Evolutionary conservation across 1,140 invertebrate species (phyloP).

Genomic region (Condylostylus longicornis): DNA sequence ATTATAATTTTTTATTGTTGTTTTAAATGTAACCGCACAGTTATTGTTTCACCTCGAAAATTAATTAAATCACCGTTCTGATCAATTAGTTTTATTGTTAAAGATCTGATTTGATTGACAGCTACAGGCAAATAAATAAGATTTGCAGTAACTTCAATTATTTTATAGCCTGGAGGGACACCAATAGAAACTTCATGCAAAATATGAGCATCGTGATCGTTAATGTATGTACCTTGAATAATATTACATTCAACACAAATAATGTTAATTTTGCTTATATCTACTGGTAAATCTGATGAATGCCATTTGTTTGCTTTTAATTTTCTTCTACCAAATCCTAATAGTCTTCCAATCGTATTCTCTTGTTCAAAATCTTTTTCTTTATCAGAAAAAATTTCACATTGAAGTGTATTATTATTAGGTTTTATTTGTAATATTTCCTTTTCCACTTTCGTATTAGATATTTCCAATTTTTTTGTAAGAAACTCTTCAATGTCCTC

Average conservation of each 20-base stretch:
- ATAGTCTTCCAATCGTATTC: slow-evolving; percentile 8
- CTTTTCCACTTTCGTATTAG: too few relatives aligned
- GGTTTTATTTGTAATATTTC: too few relatives aligned
- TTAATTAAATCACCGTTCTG: slow-evolving; percentile 15
- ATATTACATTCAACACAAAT: slow-evolving; percentile 16
- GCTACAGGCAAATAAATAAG: slow-evolving; percentile 26
- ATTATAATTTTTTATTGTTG: too few relatives aligned
- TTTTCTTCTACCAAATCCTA: slow-evolving; percentile 10
- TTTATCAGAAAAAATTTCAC: too few relatives aligned
- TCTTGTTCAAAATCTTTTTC: too few relatives aligned
- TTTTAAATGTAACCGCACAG: slow-evolving; percentile 12
- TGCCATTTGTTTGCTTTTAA: slow-evolving; percentile 7
- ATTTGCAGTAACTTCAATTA: slow-evolving; percentile 16
- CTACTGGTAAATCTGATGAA: slow-evolving; percentile 10
- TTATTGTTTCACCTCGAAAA: slow-evolving; percentile 15
- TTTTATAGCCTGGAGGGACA: slow-evolving; percentile 17
- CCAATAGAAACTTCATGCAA: slow-evolving; percentile 21
- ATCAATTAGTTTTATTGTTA: slow-evolving; percentile 14
- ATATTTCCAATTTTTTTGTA: too few relatives aligned
- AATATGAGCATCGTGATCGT: slow-evolving; percentile 15
- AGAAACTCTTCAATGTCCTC: too few relatives aligned
- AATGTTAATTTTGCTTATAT: slow-evolving; percentile 14
- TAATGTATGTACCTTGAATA: slow-evolving; percentile 16
- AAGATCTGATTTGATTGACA: slow-evolving; percentile 9
- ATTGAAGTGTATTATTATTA: too few relatives aligned